Evolutionary conservation across 2,113 vertebrate genomes (phyloP).

Genomic region (Hippoglossus stenolepis): DNA sequence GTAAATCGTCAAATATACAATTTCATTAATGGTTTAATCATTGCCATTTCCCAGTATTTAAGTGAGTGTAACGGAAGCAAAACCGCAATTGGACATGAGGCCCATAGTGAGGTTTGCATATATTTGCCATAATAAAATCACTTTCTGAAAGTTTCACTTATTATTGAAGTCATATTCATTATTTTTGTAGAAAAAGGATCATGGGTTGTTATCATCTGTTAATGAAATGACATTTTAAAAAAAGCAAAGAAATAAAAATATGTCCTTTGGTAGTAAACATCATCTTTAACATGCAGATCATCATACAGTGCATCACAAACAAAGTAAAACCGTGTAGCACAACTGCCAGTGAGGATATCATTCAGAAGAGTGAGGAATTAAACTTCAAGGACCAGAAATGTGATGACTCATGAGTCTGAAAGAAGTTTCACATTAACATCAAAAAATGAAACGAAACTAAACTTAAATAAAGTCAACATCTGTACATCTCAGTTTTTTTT

Average conservation of each 20-base stretch:
- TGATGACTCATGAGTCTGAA: too few species aligned
- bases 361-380: too few species aligned
- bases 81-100: conserved; percentile 12
- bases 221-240: too few species aligned
- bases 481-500: not conserved
- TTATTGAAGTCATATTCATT: conserved; percentile 24
- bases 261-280: conserved; percentile 12
- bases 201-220: conserved; percentile 12
- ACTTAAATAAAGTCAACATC: not conserved
- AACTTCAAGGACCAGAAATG: too few species aligned
- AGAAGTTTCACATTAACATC: too few species aligned
- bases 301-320: conserved; percentile 7
- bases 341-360: not conserved
- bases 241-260: too few species aligned
- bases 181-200: conserved; percentile 2
- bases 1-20: not conserved
- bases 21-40: not conserved
- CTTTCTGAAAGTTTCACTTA: conserved; percentile 8
- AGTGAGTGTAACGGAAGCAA: conserved; percentile 10
- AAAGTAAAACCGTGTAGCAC: conserved; percentile 8
- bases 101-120: conserved; percentile 15
- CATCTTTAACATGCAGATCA: not conserved
- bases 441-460: not conserved
- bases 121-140: conserved; percentile 15
- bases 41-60: not conserved